Percentiles rank a stretch among this genome's conserved stretches.
Evolutionary conservation across 2,797 vertebrate genomes (phyloP).

Genomic region (Catostomus latipinnis): DNA sequence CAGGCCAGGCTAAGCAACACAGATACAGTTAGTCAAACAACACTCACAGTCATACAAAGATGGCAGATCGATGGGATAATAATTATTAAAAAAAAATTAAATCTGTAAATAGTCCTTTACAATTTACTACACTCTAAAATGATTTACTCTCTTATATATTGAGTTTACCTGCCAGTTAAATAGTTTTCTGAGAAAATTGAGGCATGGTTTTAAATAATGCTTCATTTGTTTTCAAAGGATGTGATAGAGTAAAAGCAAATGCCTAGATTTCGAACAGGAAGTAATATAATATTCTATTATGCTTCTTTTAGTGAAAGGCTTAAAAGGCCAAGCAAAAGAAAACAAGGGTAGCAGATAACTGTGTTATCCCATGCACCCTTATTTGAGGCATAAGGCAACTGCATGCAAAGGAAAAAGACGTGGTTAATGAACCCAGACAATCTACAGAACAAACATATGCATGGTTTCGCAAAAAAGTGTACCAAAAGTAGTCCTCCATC

Average conservation of each 20-base stretch:
- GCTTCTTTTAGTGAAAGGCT: slow-evolving; percentile 53
- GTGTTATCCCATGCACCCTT: too few species aligned
- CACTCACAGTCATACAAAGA: not conserved
- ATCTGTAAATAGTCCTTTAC: not conserved
- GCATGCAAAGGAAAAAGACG: slow-evolving; percentile 76
- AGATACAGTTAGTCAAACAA: not conserved
- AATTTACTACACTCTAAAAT: not conserved
- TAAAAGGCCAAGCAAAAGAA: slow-evolving; percentile 51
- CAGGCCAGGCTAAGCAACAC: not conserved
- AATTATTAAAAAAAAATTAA: too few species aligned
- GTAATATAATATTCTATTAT: slow-evolving; percentile 54
- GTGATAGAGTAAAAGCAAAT: slow-evolving; percentile 31
- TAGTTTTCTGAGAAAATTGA: not conserved
- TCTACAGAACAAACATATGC: slow-evolving; percentile 53
- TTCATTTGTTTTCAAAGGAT: slow-evolving; percentile 27
- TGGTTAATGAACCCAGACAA: slow-evolving; percentile 75
- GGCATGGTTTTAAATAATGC: slow-evolving; percentile 31
- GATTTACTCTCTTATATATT: not conserved
- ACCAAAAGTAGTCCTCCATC: slow-evolving; percentile 78
- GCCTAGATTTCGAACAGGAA: slow-evolving; percentile 55
- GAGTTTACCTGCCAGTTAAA: too few species aligned
- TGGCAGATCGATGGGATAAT: too few species aligned
- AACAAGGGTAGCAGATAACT: slow-evolving; percentile 13
- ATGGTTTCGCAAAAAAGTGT: slow-evolving; percentile 68
- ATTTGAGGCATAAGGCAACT: slow-evolving; percentile 73